These are phyloP conservation scores for Metallyticus violacea DNA, from an alignment of 2,888 invertebrate genomes.

Conservation along the genomic window DNA sequence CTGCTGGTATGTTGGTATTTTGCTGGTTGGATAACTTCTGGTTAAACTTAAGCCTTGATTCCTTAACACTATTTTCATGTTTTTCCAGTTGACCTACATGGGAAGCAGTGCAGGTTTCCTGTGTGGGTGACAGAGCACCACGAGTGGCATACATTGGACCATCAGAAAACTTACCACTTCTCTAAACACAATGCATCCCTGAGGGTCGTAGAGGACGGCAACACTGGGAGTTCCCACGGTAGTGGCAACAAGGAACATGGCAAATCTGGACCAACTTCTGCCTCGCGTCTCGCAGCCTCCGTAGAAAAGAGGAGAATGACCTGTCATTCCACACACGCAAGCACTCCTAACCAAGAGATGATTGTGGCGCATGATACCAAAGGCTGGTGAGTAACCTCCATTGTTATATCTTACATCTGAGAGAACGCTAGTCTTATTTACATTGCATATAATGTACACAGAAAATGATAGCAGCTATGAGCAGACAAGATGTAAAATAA, in stretches of 20 bases:
- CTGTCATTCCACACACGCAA: slow-evolving; percentile 51
- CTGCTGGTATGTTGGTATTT: too few species aligned
- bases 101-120: slow-evolving; percentile 74
- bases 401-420: too few species aligned
- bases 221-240: neutral
- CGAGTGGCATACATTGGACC: slow-evolving; percentile 77
- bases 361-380: slow-evolving; percentile 73
- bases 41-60: too few species aligned
- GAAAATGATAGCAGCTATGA: too few species aligned
- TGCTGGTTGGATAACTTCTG: too few species aligned
- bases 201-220: slow-evolving; percentile 41
- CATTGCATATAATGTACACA: too few species aligned
- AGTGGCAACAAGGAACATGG: neutral
- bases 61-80: too few species aligned
- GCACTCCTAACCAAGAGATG: slow-evolving; percentile 40
- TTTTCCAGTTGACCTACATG: slow-evolving; percentile 65
- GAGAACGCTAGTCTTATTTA: too few species aligned
- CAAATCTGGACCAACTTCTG: slow-evolving; percentile 32
- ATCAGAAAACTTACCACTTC: slow-evolving; percentile 68
- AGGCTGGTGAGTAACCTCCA: slow-evolving; percentile 65
- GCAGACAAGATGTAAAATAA: too few species aligned
- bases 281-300: slow-evolving; percentile 34
- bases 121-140: slow-evolving; percentile 75
- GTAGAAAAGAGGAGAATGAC: slow-evolving; percentile 55
- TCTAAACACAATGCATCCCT: slow-evolving; percentile 71